A percentile compares a stretch with the other conserved stretches of the same genome.
Evolutionary conservation across 2,797 vertebrate species (phyloP).

Genomic region (Paguma larvata): DNA sequence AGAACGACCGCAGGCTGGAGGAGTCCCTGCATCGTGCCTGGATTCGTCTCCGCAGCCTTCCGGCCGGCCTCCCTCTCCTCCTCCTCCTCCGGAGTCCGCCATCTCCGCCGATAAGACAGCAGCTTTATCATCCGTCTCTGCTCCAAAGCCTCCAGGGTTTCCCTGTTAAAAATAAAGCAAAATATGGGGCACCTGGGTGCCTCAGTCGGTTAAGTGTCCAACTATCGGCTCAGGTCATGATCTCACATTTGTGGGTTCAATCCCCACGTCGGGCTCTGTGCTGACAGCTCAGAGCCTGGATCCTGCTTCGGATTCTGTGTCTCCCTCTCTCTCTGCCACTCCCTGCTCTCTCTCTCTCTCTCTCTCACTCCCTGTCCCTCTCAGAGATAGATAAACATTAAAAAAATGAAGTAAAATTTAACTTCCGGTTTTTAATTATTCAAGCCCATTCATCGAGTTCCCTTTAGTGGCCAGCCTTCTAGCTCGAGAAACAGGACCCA

Average conservation of each 20-base stretch:
- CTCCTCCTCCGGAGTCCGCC: background rate
- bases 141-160: background rate
- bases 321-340: too few relatives aligned
- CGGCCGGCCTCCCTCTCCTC: background rate
- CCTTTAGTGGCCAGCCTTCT: background rate
- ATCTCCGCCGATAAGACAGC: background rate
- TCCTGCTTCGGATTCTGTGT: too few relatives aligned
- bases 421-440: conserved; percentile 31
- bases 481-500: background rate
- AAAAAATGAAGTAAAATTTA: background rate
- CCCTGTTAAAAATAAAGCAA: background rate
- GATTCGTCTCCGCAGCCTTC: background rate
- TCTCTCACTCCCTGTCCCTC: too few relatives aligned
- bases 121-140: background rate
- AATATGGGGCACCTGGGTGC: background rate
- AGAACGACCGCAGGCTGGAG: background rate
- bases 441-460: background rate
- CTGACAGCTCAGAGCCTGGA: too few relatives aligned
- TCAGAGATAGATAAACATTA: too few relatives aligned
- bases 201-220: too few relatives aligned
- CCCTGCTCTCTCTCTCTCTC: too few relatives aligned
- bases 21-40: background rate
- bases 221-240: too few relatives aligned
- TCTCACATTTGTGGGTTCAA: too few relatives aligned
- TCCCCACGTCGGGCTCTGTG: too few relatives aligned